Conservation (phyloP, 2,888 invertebrate species). For the Eurytoma adleriae region DNA sequence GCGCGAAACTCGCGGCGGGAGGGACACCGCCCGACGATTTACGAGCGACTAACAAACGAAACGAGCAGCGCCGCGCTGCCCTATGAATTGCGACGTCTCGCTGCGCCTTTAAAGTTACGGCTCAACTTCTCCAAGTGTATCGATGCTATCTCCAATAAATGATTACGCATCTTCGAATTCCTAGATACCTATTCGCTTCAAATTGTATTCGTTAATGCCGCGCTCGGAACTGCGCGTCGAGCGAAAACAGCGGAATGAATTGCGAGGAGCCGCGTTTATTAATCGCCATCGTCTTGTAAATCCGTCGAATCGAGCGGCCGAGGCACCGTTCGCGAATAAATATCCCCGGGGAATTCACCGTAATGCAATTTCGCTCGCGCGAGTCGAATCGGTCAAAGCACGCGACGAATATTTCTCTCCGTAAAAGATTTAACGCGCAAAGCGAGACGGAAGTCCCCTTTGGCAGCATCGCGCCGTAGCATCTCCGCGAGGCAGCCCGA, state of each 20-base stretch:
- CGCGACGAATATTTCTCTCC: not conserved
- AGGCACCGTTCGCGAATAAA: too few relatives aligned
- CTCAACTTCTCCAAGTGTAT: too few relatives aligned
- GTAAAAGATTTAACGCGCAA: not conserved
- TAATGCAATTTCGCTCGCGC: constrained; percentile 8
- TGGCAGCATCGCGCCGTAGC: not conserved
- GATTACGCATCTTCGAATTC: too few relatives aligned
- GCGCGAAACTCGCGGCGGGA: constrained; percentile 42
- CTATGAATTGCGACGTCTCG: not conserved
- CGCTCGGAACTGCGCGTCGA: too few relatives aligned
- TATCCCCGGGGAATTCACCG: too few relatives aligned
- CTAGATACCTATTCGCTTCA: too few relatives aligned
- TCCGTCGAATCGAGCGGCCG: too few relatives aligned
- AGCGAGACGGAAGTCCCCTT: not conserved
- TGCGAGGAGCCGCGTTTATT: too few relatives aligned
- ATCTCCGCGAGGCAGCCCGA: constrained; percentile 14
- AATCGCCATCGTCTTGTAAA: too few relatives aligned
- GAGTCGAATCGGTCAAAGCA: not conserved
- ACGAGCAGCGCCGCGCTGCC: constrained; percentile 7
- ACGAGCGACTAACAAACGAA: constrained; percentile 45
- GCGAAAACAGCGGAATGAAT: too few relatives aligned
- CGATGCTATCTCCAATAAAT: too few relatives aligned
- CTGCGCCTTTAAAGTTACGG: not conserved
- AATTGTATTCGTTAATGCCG: too few relatives aligned
- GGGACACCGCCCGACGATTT: constrained; percentile 46